phyloP scores from a whole-genome alignment of 2,888 invertebrate species.

The Cerastis leucographa region DNA sequence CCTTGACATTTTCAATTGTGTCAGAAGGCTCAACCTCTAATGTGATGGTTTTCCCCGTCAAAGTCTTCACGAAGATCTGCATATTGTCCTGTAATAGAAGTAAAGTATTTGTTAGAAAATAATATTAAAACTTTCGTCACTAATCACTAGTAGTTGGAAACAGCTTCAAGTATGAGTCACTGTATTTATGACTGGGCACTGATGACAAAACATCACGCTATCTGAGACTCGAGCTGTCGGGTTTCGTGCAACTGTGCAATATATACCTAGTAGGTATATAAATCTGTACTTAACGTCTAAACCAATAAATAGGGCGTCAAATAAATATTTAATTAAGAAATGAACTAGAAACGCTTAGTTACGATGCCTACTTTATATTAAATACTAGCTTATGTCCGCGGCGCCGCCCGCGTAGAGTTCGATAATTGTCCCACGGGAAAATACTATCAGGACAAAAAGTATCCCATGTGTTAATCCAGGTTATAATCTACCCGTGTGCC shows the following conservation, averaged over 20 bases:
- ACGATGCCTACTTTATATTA: neutral
- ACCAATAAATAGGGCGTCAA: neutral
- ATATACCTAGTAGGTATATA: neutral
- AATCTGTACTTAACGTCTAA: neutral
- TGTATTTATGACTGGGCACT: conserved; percentile 6
- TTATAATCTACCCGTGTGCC: too few relatives aligned
- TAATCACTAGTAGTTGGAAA: conserved; percentile 3
- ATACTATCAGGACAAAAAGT: too few relatives aligned
- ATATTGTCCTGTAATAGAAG: conserved; percentile 72
- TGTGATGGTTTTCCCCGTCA: conserved; percentile 62
- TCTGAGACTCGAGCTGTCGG: neutral
- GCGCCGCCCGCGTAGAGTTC: too few relatives aligned
- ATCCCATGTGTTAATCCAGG: too few relatives aligned
- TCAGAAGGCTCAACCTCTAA: conserved; percentile 59
- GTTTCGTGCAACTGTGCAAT: neutral
- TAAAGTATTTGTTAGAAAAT: conserved; percentile 34
- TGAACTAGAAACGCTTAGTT: neutral
- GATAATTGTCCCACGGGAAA: too few relatives aligned
- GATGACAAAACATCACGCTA: conserved; percentile 24
- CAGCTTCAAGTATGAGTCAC: conserved; percentile 37
- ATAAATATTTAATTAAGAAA: neutral
- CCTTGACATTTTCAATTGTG: conserved; percentile 62
- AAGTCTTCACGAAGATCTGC: conserved; percentile 67
- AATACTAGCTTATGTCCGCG: too few relatives aligned
- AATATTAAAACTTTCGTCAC: neutral